These are phyloP conservation scores for Cataglyphis altisquamis DNA, from an alignment of 2,888 invertebrate genomes.

Conservation along the genomic window DNA sequence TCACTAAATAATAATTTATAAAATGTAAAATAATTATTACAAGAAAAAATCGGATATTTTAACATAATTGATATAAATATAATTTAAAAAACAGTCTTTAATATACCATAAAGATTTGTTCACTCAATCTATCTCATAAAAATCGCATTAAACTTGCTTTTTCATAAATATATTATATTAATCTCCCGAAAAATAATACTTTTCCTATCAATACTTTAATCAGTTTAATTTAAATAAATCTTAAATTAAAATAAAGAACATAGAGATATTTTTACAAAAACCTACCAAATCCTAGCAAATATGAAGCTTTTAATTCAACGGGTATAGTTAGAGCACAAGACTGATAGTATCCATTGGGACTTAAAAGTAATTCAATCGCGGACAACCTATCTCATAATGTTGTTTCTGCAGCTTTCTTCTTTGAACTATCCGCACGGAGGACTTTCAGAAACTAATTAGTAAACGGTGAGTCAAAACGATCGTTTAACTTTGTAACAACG, in stretches of 20 bases:
- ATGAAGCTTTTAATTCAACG: conserved; percentile 32
- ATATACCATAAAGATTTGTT: too few species aligned
- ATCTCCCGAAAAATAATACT: neutral
- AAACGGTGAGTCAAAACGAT: conserved; percentile 59
- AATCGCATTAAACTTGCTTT: neutral
- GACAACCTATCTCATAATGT: conserved; percentile 38
- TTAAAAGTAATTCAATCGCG: conserved; percentile 53
- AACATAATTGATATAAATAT: neutral
- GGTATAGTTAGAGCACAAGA: conserved; percentile 29
- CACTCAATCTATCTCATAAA: neutral
- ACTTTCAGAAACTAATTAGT: conserved; percentile 60
- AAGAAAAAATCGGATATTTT: neutral
- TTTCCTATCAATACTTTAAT: neutral
- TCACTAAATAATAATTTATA: neutral
- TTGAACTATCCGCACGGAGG: conserved; percentile 52
- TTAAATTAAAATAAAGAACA: neutral
- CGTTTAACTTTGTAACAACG: conserved; percentile 53
- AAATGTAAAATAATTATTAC: neutral
- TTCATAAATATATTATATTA: neutral
- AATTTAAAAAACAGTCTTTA: neutral
- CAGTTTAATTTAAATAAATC: neutral
- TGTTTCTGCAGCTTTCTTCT: conserved; percentile 54
- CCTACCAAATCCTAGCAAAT: neutral
- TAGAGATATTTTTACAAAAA: neutral
- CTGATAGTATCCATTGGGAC: conserved; percentile 46